These are phyloP conservation scores for Amiota mariae DNA, from an alignment of 2,888 invertebrate genomes.

Conservation along the genomic window DNA sequence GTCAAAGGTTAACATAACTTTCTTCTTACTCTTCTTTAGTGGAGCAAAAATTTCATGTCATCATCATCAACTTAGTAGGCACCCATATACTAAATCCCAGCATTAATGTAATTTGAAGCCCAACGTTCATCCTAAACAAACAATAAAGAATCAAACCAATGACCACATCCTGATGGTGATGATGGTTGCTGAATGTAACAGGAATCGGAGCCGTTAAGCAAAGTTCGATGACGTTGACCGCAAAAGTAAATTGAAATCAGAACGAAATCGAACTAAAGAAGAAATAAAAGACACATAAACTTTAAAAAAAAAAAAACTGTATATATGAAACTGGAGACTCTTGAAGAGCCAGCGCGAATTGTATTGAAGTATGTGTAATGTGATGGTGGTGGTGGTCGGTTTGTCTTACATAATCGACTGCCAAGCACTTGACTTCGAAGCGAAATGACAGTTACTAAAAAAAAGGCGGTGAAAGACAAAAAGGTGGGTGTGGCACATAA, in stretches of 20 bases:
- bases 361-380: constrained; percentile 26
- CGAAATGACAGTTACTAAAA: constrained; percentile 40
- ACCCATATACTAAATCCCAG: too few species aligned
- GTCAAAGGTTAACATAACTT: neutral
- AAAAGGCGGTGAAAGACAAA: neutral
- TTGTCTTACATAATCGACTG: constrained; percentile 57
- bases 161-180: constrained; percentile 50
- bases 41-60: too few species aligned
- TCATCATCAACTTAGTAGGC: too few species aligned
- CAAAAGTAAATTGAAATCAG: constrained; percentile 34
- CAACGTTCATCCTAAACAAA: constrained; percentile 50
- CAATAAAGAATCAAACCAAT: constrained; percentile 36
- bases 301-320: constrained; percentile 49
- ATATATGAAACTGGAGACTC: constrained; percentile 54
- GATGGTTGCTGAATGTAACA: constrained; percentile 3
- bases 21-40: neutral
- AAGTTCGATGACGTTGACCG: constrained; percentile 57
- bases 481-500: constrained; percentile 19
- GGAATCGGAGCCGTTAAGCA: constrained; percentile 55
- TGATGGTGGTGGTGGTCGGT: too few species aligned
- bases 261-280: neutral
- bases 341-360: constrained; percentile 56
- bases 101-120: neutral
- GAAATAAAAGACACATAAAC: constrained; percentile 37
- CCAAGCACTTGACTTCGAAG: constrained; percentile 34